A percentile compares a stretch with the other conserved stretches of the same genome.
Evolutionary conservation across 2,113 vertebrate species (phyloP).

Genomic region (Dunckerocampus dactyliophorus): DNA sequence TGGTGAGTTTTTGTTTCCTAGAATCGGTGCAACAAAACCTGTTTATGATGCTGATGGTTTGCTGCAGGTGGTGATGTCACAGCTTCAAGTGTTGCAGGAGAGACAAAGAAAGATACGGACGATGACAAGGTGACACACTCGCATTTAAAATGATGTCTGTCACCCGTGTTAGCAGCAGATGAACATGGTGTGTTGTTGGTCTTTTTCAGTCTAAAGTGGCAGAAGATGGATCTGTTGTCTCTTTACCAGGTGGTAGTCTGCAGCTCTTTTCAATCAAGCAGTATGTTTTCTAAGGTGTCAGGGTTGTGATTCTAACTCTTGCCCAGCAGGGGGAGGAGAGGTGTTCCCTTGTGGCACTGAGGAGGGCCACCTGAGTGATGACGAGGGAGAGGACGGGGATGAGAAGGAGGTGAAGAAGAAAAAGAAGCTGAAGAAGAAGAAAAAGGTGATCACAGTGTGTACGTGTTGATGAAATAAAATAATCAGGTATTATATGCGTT

Average conservation of each 20-base stretch:
- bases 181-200: background rate
- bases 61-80: constrained; percentile 22
- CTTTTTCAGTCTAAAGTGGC: constrained; percentile 6
- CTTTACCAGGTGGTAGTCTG: background rate
- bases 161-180: background rate
- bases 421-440: constrained; percentile 42
- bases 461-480: background rate
- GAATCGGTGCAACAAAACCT: background rate
- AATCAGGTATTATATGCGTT: too few relatives aligned
- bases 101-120: constrained; percentile 17
- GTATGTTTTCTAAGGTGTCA: rapidly evolving
- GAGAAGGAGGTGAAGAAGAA: constrained; percentile 36
- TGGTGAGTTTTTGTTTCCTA: constrained; percentile 25
- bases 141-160: background rate
- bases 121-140: constrained; percentile 35
- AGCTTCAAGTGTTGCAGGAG: constrained; percentile 11
- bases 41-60: background rate
- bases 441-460: constrained; percentile 19
- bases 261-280: background rate
- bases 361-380: constrained; percentile 49
- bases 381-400: constrained; percentile 47
- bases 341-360: background rate
- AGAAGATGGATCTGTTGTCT: background rate
- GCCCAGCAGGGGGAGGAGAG: constrained; percentile 15
- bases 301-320: constrained; percentile 7